These are phyloP conservation scores for Drosophila rellima DNA, from an alignment of 2,888 invertebrate genomes.

Conservation along the genomic window DNA sequence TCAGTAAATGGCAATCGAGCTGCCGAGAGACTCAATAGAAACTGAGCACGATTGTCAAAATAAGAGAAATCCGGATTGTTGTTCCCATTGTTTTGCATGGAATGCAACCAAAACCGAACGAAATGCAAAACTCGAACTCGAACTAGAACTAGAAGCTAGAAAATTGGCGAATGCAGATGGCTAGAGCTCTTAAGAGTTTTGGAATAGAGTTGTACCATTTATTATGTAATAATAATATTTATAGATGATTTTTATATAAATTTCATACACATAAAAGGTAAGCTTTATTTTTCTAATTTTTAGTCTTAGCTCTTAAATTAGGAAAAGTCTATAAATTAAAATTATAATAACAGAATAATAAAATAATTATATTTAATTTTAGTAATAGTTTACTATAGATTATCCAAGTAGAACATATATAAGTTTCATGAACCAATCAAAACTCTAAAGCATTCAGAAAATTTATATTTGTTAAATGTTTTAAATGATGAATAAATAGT, in stretches of 20 bases:
- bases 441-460: no score
- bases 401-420: no score
- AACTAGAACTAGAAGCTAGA: no score
- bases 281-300: neutral
- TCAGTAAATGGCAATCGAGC: conserved; percentile 50
- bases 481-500: no score
- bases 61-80: conserved; percentile 40
- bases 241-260: neutral
- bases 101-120: conserved; percentile 3
- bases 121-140: neutral
- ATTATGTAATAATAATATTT: neutral
- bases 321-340: no score
- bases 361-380: no score
- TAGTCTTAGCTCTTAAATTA: no score
- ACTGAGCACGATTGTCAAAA: conserved; percentile 44
- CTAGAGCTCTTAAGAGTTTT: neutral
- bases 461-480: no score
- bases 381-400: no score
- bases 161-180: neutral
- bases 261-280: neutral
- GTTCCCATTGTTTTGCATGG: conserved; percentile 13
- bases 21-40: conserved; percentile 24
- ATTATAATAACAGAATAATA: no score
- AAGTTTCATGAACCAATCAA: no score
- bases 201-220: neutral